Evolutionary conservation across 2,797 vertebrate genomes (phyloP).

Genomic region (Oryzias dopingdopingensis): DNA sequence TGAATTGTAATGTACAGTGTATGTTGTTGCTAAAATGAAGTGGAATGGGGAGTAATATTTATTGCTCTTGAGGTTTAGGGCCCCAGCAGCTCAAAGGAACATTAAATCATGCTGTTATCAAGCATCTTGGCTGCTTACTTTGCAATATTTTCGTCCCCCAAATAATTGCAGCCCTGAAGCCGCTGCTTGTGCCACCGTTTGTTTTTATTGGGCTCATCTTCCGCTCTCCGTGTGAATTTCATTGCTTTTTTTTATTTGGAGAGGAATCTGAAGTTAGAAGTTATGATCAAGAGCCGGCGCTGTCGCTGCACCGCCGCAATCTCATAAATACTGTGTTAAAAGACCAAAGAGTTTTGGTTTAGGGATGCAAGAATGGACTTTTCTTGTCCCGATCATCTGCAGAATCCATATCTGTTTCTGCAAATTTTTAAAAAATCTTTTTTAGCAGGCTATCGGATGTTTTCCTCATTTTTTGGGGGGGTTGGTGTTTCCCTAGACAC

Average conservation of each 20-base stretch:
- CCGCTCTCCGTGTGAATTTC: conserved; percentile 21
- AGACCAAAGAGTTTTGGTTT: conserved; percentile 15
- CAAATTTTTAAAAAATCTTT: conserved; percentile 1
- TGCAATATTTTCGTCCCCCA: conserved; percentile 25
- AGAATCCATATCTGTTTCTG: conserved; percentile 20
- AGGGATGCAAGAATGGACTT: conserved; percentile 17
- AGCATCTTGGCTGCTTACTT: conserved; percentile 46
- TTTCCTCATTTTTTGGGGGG: conserved; percentile 2
- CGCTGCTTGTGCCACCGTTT: conserved; percentile 2
- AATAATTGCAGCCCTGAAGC: conserved; percentile 35
- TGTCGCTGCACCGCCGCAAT: conserved; percentile 37
- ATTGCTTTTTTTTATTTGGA: conserved; percentile 27
- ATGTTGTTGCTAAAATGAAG: conserved; percentile 33
- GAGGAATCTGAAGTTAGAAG: conserved; percentile 30
- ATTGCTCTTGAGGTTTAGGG: conserved; percentile 46
- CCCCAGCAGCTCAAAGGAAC: conserved; percentile 30
- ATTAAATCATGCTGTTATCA: conserved; percentile 58
- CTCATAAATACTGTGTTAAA: conserved; percentile 36
- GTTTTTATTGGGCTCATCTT: conserved; percentile 48
- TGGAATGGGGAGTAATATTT: conserved; percentile 37
- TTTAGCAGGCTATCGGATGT: conserved; percentile 12
- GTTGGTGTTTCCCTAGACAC: conserved; percentile 3
- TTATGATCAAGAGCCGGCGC: conserved; percentile 28
- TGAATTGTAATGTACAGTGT: conserved; percentile 38
- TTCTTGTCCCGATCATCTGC: conserved; percentile 23